Base-by-base conservation (phyloP, 35 echinoderm and acorn worm species). In the Ptychodera flava region DNA sequence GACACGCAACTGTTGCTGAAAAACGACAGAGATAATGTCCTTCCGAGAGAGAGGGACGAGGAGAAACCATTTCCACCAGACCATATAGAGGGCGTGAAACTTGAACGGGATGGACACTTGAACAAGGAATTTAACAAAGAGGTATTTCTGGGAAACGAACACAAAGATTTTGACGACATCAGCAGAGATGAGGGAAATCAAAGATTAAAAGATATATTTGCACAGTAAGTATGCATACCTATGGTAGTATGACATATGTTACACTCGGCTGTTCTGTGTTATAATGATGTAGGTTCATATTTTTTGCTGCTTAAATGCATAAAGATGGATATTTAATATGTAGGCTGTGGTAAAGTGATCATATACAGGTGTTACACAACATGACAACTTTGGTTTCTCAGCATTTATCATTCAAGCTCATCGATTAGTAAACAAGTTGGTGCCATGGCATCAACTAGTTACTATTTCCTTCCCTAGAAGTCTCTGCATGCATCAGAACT, bases 141-240 rank as follows among this genome's bases (percentile, higher is more conserved):
- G 79, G 80, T 99, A 81, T 99, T 99, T 84, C 86, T 94, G 15
- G 96, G 96, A 1, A 92, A 92, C 33, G 96, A 94, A 33, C 96
- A 99, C 36, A 92, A 94, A 34, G 92, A 94, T 33, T 94, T 99
- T 85, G 93, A 92, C 22, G 90, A 79, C 78, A 87, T 94, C n/a
- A 87, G 85, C 28, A 92, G 94, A 76, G 89, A 92, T 52, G 93
- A 92, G 28, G 96, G 92, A 12, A 90, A 86, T n/a, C 37, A 90
- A 64, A 90, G 88, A 86, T 85, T 99, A 29, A 94, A 83, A 35
- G 93, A 99, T 53, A 92, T 99, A 27, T 99, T 94, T 52, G 82
- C 85, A 82, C 79, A 87, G 90, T 91, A 30, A 87, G 90, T 91
- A 29, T 32, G 77, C 28, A 31, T 27, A 31, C 38, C 0, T 27